Percentiles rank a stretch among this genome's conserved stretches.
Evolutionary conservation across 2,888 invertebrate species (phyloP).

Genomic region (Eustalomyia histrio): DNA sequence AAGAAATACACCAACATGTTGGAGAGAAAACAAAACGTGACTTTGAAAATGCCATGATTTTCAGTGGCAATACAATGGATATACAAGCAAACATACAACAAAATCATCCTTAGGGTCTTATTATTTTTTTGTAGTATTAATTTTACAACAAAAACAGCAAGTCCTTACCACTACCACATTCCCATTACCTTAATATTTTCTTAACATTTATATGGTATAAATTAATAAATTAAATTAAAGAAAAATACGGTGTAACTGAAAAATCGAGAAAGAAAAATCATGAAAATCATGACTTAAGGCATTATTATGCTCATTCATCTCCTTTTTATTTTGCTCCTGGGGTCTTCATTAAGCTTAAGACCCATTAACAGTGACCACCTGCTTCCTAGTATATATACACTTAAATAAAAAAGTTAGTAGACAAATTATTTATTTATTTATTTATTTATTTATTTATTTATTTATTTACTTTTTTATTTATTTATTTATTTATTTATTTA

Average conservation of each 20-base stretch:
- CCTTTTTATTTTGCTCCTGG: constrained; percentile 2
- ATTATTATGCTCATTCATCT: constrained; percentile 37
- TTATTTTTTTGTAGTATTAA: constrained; percentile 34
- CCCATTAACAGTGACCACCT: constrained; percentile 61
- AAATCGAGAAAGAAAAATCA: neutral
- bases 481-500: too few relatives aligned
- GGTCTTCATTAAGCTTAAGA: constrained; percentile 50
- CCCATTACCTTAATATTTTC: constrained; percentile 28
- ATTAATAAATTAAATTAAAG: constrained; percentile 56
- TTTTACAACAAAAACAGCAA: constrained; percentile 9
- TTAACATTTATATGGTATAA: constrained; percentile 32
- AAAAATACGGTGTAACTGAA: constrained; percentile 23
- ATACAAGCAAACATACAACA: constrained; percentile 5
- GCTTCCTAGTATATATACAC: constrained; percentile 41
- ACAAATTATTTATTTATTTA: too few relatives aligned
- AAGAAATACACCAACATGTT: neutral
- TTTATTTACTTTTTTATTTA: too few relatives aligned
- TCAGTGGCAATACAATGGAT: constrained; percentile 1
- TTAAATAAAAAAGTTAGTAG: too few relatives aligned
- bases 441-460: too few relatives aligned
- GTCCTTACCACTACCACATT: constrained; percentile 7
- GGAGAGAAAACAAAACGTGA: constrained; percentile 45
- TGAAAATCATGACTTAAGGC: constrained; percentile 43
- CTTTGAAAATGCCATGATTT: constrained; percentile 23
- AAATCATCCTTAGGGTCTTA: constrained; percentile 50